Evolutionary conservation across 2,113 vertebrate genomes (phyloP).

Genomic region (Corydoras sp.): DNA sequence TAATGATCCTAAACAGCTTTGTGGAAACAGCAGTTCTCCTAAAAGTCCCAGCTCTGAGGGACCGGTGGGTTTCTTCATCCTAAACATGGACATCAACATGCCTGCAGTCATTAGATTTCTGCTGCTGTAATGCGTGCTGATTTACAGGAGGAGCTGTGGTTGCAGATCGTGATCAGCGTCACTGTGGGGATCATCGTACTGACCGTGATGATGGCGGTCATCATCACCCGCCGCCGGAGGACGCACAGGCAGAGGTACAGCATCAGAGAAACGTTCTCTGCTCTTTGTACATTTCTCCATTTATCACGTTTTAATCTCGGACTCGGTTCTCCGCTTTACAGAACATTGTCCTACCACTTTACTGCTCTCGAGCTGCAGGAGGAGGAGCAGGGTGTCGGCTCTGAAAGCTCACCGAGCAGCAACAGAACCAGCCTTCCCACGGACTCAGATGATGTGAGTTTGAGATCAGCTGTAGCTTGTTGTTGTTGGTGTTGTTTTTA

Average conservation of each 20-base stretch:
- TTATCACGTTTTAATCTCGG: not conserved
- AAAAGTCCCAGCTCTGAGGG: conserved; percentile 46
- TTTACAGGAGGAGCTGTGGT: conserved; percentile 55
- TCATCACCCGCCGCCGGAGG: conserved; percentile 53
- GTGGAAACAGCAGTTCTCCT: conserved; percentile 46
- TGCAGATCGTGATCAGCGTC: conserved; percentile 59
- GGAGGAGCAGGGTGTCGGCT: conserved; percentile 45
- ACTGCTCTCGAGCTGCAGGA: conserved; percentile 64
- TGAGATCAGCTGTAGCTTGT: not conserved
- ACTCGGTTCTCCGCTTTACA: conserved; percentile 37
- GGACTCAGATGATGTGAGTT: conserved; percentile 64
- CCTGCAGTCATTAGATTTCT: not conserved
- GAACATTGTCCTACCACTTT: conserved; percentile 61
- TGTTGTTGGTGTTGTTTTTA: not conserved
- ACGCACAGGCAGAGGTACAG: conserved; percentile 58
- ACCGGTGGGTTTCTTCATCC: conserved; percentile 47
- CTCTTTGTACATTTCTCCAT: no score
- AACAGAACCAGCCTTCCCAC: conserved; percentile 52
- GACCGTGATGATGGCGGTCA: conserved; percentile 41
- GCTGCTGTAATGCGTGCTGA: conserved; percentile 1
- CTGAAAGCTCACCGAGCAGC: conserved; percentile 47
- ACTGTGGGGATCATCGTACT: conserved; percentile 52
- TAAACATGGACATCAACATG: no score
- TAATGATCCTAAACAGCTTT: conserved; percentile 51
- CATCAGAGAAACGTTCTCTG: not conserved